phyloP scores from a whole-genome alignment of 2,888 invertebrate genomes.

The Agrochola macilenta region DNA sequence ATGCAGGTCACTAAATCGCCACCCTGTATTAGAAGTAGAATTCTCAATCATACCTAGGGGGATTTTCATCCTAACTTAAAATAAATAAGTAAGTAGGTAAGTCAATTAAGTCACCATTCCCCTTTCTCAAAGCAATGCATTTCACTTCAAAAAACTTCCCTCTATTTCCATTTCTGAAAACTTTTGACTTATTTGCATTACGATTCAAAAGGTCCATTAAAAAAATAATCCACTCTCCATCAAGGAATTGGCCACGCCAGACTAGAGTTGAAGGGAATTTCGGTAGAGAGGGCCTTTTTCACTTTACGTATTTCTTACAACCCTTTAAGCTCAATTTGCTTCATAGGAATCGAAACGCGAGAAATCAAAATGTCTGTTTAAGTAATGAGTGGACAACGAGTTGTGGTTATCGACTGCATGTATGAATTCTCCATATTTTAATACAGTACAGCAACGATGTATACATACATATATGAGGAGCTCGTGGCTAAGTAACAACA shows the following conservation, averaged over 20 bases:
- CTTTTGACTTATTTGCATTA: constrained; percentile 19
- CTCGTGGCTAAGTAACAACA: too few relatives aligned
- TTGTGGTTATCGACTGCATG: not conserved
- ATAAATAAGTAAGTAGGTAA: not conserved
- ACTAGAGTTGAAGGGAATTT: constrained; percentile 55
- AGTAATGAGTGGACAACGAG: constrained; percentile 53
- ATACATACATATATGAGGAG: too few relatives aligned
- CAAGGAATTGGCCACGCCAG: constrained; percentile 55
- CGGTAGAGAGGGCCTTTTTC: constrained; percentile 65
- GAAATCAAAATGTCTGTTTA: constrained; percentile 73
- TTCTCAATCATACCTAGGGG: not conserved
- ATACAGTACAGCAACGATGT: too few relatives aligned
- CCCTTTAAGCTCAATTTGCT: constrained; percentile 84
- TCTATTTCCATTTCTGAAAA: not conserved
- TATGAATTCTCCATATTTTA: not conserved
- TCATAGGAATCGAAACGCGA: constrained; percentile 77
- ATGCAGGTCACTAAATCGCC: too few relatives aligned
- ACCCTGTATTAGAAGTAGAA: too few relatives aligned
- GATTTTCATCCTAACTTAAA: not conserved
- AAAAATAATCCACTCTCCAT: constrained; percentile 57
- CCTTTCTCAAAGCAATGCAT: not conserved
- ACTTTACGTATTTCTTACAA: constrained; percentile 79
- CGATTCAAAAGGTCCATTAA: constrained; percentile 45
- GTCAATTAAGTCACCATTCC: not conserved
- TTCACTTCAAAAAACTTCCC: not conserved